Evolutionary conservation across 1,140 invertebrate species (phyloP).

Genomic region (Phocides pigmalion): DNA sequence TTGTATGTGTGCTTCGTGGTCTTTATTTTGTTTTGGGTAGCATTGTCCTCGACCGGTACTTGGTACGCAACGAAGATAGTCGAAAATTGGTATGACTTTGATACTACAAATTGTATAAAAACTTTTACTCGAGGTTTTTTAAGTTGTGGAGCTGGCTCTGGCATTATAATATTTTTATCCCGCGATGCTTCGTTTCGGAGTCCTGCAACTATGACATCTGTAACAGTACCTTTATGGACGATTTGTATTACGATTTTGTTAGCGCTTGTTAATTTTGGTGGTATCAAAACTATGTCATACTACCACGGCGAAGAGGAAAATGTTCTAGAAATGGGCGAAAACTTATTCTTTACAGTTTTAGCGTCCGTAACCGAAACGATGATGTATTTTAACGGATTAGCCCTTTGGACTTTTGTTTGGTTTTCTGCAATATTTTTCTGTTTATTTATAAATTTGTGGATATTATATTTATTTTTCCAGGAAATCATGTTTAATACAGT

Average conservation of each 20-base stretch:
- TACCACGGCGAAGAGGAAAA: conserved; percentile 69
- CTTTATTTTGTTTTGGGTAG: conserved; percentile 61
- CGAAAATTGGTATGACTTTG: conserved; percentile 50
- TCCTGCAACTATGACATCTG: conserved; percentile 67
- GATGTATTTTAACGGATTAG: conserved; percentile 56
- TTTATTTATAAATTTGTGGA: conserved; percentile 59
- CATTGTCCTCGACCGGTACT: conserved; percentile 62
- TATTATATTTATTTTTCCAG: conserved; percentile 59
- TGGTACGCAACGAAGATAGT: conserved; percentile 62
- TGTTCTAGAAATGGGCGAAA: conserved; percentile 58
- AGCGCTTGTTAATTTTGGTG: conserved; percentile 59
- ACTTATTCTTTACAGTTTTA: conserved; percentile 59
- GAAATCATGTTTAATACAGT: conserved; percentile 44
- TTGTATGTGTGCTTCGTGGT: conserved; percentile 53
- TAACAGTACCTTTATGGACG: conserved; percentile 54
- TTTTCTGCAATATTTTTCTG: conserved; percentile 55
- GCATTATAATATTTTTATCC: conserved; percentile 63
- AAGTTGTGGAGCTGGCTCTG: conserved; percentile 59
- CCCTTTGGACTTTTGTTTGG: conserved; percentile 69
- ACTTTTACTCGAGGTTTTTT: conserved; percentile 54
- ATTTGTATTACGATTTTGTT: conserved; percentile 54
- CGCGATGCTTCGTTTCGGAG: conserved; percentile 63
- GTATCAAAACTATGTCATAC: conserved; percentile 70
- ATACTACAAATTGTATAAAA: conserved; percentile 43
- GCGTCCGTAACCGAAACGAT: conserved; percentile 64